Percentiles rank a stretch among this genome's conserved stretches.
These are phyloP conservation scores for Apomyelois bistriatella DNA, from an alignment of 2,888 invertebrate genomes.

Conservation along the genomic window DNA sequence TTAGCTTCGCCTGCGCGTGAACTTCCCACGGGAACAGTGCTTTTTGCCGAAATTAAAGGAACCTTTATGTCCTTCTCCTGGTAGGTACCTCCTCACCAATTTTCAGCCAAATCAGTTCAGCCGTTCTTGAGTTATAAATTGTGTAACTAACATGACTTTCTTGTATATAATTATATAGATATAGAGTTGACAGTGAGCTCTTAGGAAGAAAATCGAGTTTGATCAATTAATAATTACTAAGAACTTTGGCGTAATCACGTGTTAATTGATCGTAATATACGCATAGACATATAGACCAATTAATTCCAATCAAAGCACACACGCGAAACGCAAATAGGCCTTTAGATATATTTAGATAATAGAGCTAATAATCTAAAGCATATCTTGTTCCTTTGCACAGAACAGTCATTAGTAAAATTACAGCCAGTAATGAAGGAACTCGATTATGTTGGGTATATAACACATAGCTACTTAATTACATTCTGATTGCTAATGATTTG, in stretches of 20 bases:
- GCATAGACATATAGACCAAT: not conserved
- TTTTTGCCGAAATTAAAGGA: no score
- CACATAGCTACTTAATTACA: slow-evolving; percentile 1
- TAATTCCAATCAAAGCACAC: not conserved
- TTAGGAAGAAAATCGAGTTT: no score
- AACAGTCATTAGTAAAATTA: slow-evolving; percentile 6
- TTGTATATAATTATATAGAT: no score
- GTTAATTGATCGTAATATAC: not conserved
- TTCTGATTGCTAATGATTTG: not conserved
- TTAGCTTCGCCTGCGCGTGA: no score
- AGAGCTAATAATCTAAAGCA: not conserved
- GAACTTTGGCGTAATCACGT: not conserved
- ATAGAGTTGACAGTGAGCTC: no score
- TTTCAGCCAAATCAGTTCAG: no score
- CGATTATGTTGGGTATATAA: not conserved
- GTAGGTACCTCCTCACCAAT: no score
- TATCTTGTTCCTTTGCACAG: not conserved
- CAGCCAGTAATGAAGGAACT: slow-evolving; percentile 6
- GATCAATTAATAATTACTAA: not conserved
- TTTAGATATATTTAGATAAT: not conserved
- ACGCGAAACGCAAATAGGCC: not conserved
- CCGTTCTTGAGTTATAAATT: no score
- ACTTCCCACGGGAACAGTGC: no score
- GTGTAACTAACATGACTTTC: no score
- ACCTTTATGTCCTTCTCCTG: no score